Conservation (phyloP, 2,888 invertebrate genomes). For the Dryadula phaetusa region DNA sequence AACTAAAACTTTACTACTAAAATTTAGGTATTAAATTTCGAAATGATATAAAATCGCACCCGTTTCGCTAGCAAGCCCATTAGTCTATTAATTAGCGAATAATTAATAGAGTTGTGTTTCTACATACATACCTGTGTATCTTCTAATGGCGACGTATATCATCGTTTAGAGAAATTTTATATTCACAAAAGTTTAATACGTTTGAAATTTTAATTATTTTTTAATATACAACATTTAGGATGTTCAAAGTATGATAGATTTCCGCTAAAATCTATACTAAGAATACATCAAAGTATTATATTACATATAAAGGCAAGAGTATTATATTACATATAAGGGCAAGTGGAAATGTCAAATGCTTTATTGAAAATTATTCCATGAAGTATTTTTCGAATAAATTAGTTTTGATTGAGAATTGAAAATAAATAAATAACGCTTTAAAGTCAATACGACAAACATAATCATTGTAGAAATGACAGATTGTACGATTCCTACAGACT, state of each 20-base stretch:
- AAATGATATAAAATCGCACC: constrained; percentile 12
- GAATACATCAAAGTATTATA: too few species aligned
- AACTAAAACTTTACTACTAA: too few species aligned
- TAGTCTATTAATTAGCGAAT: constrained; percentile 11
- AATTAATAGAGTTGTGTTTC: not conserved
- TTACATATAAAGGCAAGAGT: too few species aligned
- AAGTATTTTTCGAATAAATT: too few species aligned
- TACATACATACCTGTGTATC: not conserved
- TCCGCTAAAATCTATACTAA: not conserved
- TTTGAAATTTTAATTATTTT: not conserved
- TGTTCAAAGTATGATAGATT: not conserved
- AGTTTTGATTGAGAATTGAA: too few species aligned
- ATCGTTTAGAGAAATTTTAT: not conserved
- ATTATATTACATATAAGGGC: too few species aligned
- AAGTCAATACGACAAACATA: too few species aligned
- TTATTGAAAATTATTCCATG: too few species aligned
- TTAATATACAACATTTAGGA: not conserved
- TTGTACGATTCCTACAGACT: too few species aligned
- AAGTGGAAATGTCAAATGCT: too few species aligned
- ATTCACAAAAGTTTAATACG: not conserved
- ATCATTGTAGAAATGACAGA: too few species aligned
- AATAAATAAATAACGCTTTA: too few species aligned
- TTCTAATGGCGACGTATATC: not conserved
- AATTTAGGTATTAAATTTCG: constrained; percentile 12
- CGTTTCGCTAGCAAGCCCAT: not conserved